phyloP scores from a whole-genome alignment of 2,888 invertebrate genomes.

The Trissolcus brochymenae region DNA sequence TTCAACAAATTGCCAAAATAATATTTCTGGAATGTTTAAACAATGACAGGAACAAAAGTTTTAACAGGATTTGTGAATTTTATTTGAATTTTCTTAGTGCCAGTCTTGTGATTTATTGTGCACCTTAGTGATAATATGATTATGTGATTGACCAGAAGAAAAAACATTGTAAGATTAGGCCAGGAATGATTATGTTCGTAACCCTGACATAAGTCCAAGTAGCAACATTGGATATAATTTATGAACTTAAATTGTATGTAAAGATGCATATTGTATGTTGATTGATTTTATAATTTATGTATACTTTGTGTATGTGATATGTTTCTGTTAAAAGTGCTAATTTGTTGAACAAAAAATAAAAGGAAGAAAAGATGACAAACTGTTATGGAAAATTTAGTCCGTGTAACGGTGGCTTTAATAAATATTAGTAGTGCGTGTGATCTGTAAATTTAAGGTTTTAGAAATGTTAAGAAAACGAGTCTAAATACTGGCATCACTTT shows the following conservation, averaged over 20 bases:
- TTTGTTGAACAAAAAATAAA: slow-evolving; percentile 8
- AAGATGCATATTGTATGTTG: slow-evolving; percentile 19
- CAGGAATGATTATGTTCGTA: slow-evolving; percentile 31
- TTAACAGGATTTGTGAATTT: too few species aligned
- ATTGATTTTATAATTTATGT: slow-evolving; percentile 36
- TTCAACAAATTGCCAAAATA: too few species aligned
- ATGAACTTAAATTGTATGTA: slow-evolving; percentile 16
- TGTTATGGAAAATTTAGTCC: slow-evolving; percentile 40
- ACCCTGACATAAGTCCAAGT: slow-evolving; percentile 23
- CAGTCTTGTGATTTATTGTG: slow-evolving; percentile 39
- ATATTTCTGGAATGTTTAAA: too few species aligned
- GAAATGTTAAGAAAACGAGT: slow-evolving; percentile 34
- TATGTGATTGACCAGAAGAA: slow-evolving; percentile 22
- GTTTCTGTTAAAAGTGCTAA: slow-evolving; percentile 26
- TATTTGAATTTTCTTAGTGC: too few species aligned
- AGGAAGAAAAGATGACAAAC: slow-evolving; percentile 4
- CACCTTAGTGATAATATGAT: slow-evolving; percentile 28
- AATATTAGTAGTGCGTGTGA: slow-evolving; percentile 44
- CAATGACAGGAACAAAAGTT: too few species aligned
- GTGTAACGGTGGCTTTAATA: slow-evolving; percentile 52
- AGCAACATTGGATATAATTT: slow-evolving; percentile 24
- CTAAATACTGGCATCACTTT: slow-evolving; percentile 17
- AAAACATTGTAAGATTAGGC: slow-evolving; percentile 14
- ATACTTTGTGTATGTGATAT: slow-evolving; percentile 42
- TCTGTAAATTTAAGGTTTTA: slow-evolving; percentile 42